Base-by-base conservation (phyloP, 2,113 vertebrate genomes). In the Prietella phreatophila region DNA sequence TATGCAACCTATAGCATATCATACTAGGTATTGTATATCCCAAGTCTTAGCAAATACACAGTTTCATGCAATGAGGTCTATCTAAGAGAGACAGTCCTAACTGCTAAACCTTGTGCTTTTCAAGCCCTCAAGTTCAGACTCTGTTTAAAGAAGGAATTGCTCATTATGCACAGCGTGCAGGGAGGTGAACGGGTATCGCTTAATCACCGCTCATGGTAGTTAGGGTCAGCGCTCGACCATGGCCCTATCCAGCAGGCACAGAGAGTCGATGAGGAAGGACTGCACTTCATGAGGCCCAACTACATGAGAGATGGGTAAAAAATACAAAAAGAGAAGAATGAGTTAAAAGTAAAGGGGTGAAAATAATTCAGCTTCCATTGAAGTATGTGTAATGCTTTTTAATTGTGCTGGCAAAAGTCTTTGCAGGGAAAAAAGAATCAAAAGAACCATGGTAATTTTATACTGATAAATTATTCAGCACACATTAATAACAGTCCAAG, bases 371-470 rank as follows among this genome's bases (percentile, higher is more conserved):
- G 90, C 90, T 91, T 93, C 93, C 89, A 91, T 93, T 94, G 94
- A 95, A 95, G 94, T 95, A 93, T 94, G 92, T 94, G 94, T 95
- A 95, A 95, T 95, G 92, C 94, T 92, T 90, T 95, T 95, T 95
- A 96, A 96, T 95, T 95, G 95, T 94, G 94, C 93, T 93, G 93
- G 93, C 93, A 95, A 95, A 95, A 95, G 94, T 94, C 94, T 93
- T 93, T 94, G 84, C 20, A 1, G 78, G 78, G 84, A 85, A 84
- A 88, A 91, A 87, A 67, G 85, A 89, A 89, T 95, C 94, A 94
- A 93, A 95, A 95, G 94, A 88, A 94, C 92, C 94, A 95, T 95
- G 94, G 94, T 96, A 95, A 95, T 96, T 96, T 96, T 95, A 95
- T 93, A 93, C 94, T 93, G 93, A 92, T 96, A 91, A 96, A 96